Evolutionary conservation across 2,797 vertebrate species (phyloP), one percentile per base, ranked within the genome.

Genomic region (Allobates femoralis): DNA sequence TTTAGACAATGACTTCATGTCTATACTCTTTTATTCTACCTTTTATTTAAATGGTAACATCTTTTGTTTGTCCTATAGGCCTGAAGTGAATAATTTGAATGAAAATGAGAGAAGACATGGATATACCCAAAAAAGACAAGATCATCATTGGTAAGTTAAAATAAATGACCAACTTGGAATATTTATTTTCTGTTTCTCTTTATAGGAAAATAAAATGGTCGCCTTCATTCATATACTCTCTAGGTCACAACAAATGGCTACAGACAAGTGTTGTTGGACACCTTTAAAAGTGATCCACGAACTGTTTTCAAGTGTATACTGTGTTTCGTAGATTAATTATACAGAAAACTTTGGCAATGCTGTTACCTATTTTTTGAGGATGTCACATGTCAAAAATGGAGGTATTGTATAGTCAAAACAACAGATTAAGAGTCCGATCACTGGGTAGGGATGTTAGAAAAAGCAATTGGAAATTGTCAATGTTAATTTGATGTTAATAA

Each of bases 81-180:
- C 14, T 83, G 21, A 32, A 71, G 26, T 74, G 5, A 23, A 62
- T 71, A 34, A 30, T 12, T 37, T n/a, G 2, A n/a, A 34, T 19
- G 32, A 74, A 58, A 41, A 79, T 66, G 84, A 85, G 32, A 56
- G 84, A 79, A 14, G 23, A 53, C 6, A 28, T 41, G 2, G n/a
- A 71, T 7, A 56, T 69, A 12, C 37, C 34, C 10, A 74, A 80
- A 37, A 85, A 60, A 60, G 53, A 32, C 51, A 73, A 46, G n/a
- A n/a, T 46, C 77, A 34, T 85, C 10, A n/a, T 67, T n/a, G 66
- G 84, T 80, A 80, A 78, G 76, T 83, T 23, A 75, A 30, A 66
- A 1, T 18, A 66, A 16, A 30, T 1, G 0, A 51, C n/a, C 3
- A 3, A 46, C 50, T 50, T n/a, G 19, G 12, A 32, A 2, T 32